A percentile compares a stretch with the other conserved stretches of the same genome.
Evolutionary conservation across 2,113 vertebrate species (phyloP).

Genomic region (Sinosuthora webbiana): DNA sequence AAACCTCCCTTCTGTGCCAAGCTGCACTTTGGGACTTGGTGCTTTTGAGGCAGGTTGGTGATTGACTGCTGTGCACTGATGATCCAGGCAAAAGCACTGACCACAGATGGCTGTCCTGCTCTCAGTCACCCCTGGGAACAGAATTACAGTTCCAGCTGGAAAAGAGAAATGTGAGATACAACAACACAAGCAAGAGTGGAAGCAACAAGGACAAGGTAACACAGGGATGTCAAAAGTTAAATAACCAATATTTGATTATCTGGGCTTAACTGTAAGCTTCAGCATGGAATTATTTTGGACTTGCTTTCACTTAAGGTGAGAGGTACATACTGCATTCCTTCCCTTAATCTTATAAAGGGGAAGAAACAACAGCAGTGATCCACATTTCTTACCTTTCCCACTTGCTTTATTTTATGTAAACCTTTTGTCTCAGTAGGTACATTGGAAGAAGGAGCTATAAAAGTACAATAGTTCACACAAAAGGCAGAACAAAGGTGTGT

Average conservation of each 20-base stretch:
- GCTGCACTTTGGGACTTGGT: neutral
- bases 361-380: neutral
- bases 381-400: neutral
- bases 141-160: neutral
- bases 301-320: neutral
- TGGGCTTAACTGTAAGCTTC: neutral
- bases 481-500: neutral
- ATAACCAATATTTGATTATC: neutral
- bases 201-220: neutral
- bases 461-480: neutral
- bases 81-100: neutral
- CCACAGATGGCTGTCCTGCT: neutral
- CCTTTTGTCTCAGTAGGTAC: neutral
- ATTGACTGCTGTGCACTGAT: neutral
- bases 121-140: neutral
- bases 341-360: neutral
- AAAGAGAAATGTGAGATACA: neutral
- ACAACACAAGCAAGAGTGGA: neutral
- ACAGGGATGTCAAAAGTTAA: neutral
- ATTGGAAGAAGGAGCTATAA: neutral
- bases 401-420: neutral
- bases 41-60: neutral
- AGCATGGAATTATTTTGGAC: neutral
- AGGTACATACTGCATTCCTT: neutral
- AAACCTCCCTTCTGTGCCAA: neutral